Percentiles rank a stretch among this genome's conserved stretches.
These are phyloP conservation scores for Theristicus caerulescens DNA, from an alignment of 2,113 vertebrate species.

Conservation along the genomic window DNA sequence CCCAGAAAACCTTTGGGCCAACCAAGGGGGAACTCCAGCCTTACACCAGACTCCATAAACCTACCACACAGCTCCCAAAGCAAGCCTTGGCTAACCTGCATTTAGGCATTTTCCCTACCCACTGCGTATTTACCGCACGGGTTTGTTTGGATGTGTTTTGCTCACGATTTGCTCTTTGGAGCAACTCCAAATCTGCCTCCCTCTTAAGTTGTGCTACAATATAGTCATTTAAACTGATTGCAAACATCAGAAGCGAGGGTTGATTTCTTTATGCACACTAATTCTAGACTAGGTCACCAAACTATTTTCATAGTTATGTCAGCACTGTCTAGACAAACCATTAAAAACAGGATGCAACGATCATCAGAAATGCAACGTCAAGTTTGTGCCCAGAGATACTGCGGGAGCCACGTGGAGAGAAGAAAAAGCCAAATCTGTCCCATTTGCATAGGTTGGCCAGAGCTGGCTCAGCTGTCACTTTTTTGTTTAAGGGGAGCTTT, in stretches of 20 bases:
- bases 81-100: conserved; percentile 7
- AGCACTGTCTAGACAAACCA: conserved; percentile 66
- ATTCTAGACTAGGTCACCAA: conserved; percentile 65
- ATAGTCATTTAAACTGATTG: conserved; percentile 52
- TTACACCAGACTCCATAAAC: not conserved
- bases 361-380: conserved; percentile 6
- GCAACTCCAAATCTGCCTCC: conserved; percentile 55
- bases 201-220: conserved; percentile 33
- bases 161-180: conserved; percentile 54
- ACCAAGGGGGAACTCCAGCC: not conserved
- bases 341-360: conserved; percentile 54
- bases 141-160: conserved; percentile 41
- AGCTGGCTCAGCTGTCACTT: not conserved
- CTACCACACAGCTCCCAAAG: not conserved
- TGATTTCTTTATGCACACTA: conserved; percentile 57
- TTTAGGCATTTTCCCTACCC: not conserved
- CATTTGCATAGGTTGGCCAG: not conserved
- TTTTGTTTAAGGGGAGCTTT: not conserved
- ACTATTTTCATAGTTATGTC: conserved; percentile 63
- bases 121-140: not conserved
- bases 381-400: conserved; percentile 13
- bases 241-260: conserved; percentile 56
- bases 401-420: not conserved
- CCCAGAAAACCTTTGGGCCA: not conserved
- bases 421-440: not conserved